These are phyloP conservation scores for Tupiocoris notatus DNA, from an alignment of 2,888 invertebrate species.

Conservation along the genomic window DNA sequence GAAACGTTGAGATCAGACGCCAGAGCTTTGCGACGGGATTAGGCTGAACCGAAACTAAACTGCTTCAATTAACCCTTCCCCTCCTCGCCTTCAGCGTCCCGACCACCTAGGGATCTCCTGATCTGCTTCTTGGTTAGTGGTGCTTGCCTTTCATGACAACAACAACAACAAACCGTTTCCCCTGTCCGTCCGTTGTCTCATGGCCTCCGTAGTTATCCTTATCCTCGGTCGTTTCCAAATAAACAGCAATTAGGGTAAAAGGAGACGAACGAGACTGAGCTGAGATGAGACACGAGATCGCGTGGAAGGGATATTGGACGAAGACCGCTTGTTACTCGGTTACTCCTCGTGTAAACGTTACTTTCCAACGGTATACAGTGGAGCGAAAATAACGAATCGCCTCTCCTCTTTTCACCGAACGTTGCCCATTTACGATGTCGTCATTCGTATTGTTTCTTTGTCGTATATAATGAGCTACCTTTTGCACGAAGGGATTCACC, in stretches of 20 bases:
- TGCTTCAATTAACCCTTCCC: not conserved
- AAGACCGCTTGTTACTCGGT: not conserved
- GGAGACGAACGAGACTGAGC: not conserved
- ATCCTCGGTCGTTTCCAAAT: not conserved
- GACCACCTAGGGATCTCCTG: not conserved
- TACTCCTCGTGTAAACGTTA: not conserved
- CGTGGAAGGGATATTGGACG: not conserved
- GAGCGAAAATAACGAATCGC: not conserved
- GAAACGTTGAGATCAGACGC: not conserved
- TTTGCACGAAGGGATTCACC: too few species aligned
- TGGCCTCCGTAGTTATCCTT: not conserved
- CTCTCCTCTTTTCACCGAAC: too few species aligned
- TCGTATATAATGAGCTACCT: too few species aligned
- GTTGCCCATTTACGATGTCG: too few species aligned
- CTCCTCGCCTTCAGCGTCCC: too few species aligned
- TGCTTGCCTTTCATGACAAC: slow-evolving; percentile 17
- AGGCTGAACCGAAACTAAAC: not conserved
- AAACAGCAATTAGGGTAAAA: not conserved
- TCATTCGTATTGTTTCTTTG: too few species aligned
- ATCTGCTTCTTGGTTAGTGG: not conserved
- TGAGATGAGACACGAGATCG: not conserved
- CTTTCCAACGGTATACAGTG: not conserved
- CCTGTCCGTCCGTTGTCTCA: not conserved
- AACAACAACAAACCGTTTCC: slow-evolving; percentile 13
- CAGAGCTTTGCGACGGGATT: not conserved